Base-by-base conservation (phyloP, 2,113 vertebrate genomes). In the Hyla sarda region DNA sequence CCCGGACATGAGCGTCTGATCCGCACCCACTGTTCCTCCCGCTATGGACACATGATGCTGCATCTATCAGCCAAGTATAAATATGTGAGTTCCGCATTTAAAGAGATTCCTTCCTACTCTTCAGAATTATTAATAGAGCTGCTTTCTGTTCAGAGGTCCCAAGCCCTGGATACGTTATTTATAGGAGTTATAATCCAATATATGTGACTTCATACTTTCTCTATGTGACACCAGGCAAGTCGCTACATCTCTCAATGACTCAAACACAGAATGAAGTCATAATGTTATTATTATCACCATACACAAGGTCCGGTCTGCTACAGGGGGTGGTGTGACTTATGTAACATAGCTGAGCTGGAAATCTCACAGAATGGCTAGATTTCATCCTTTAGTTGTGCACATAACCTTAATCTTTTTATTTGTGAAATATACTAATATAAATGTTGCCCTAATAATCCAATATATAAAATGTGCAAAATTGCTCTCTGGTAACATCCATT, bases 181-280 rank as follows among this genome's bases (percentile, higher is more conserved):
- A 62, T 48, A 84, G 82, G 37, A 47, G 25, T 6, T 60, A 75
- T 45, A 84, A 75, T 84, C 6, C 12, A 45, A 86, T 71, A 80
- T 69, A 71, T 11, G 25, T 72, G n/a, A 41, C 76, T 34, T 85
- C 84, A 85, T 85, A 52, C 62, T 67, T 69, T 34, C n/a, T 86
- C 32, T 45, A 86, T 81, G 77, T 60, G 65, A 73, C 65, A 72
- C 65, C 47, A 78, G 84, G 67, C 84, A 86, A 73, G 84, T 74
- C 48, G 19, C 47, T 56, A 71, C 84, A 58, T 56, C 77, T 72
- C 84, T 86, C 77, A 47, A 28, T 80, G 82, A 84, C 82, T 84
- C 82, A 83, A 86, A 56, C 62, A 58, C 16, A 13, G 50, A 81
- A 81, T 86, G 77, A 86, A 69, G 77, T 86, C 77, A 86, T 60